A percentile compares a stretch with the other conserved stretches of the same genome.
phyloP scores from a whole-genome alignment of 2,797 vertebrate species.

The Hipposideros larvatus region DNA sequence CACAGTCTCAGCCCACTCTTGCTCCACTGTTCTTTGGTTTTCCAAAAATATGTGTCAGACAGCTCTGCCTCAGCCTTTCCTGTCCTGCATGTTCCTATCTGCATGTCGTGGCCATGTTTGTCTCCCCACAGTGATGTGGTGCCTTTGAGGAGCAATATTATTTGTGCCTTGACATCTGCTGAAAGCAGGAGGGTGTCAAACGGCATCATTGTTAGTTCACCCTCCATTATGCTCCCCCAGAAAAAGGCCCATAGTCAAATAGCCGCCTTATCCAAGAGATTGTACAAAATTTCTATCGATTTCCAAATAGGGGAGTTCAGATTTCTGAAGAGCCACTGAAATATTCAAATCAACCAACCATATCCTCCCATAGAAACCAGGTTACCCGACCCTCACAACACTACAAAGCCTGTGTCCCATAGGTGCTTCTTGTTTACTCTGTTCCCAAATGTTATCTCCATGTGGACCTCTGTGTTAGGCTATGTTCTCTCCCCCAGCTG shows the following conservation, averaged over 20 bases:
- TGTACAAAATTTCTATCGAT: neutral
- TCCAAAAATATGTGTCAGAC: neutral
- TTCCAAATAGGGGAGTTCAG: neutral
- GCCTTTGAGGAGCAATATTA: neutral
- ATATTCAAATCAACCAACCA: neutral
- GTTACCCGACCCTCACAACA: neutral
- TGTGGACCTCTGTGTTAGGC: neutral
- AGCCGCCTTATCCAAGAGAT: neutral
- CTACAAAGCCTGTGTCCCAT: neutral
- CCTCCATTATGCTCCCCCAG: neutral
- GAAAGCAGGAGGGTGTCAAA: neutral
- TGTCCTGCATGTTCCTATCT: neutral
- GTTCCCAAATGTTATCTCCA: neutral
- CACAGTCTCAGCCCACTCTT: neutral
- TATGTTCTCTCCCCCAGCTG: neutral
- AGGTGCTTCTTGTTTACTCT: neutral
- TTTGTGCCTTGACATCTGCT: neutral
- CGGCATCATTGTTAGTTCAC: neutral
- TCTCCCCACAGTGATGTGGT: rapidly evolving
- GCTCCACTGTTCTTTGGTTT: neutral
- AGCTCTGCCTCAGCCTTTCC: neutral
- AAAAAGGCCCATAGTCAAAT: neutral
- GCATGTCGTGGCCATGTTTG: neutral
- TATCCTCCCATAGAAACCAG: neutral
- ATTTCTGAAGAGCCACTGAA: neutral